phyloP scores from a whole-genome alignment of 92 coral and sea anemone genomes.

The Phenganax subtilis region DNA sequence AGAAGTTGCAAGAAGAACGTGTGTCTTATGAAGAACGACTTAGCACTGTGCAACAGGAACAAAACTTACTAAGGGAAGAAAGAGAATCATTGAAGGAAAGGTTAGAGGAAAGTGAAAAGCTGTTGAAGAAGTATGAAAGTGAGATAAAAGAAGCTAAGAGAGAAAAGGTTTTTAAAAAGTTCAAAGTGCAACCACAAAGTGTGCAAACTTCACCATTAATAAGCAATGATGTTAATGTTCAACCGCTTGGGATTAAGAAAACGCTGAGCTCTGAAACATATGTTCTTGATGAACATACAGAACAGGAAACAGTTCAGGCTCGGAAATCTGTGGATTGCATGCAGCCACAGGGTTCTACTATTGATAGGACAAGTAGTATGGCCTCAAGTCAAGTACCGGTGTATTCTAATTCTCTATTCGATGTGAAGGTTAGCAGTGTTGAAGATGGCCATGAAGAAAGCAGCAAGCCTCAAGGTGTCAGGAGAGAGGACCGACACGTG shows the following conservation, averaged over 20 bases:
- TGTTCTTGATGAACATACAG: background rate
- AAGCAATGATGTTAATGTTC: background rate
- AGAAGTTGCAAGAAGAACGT: slow-evolving; percentile 73
- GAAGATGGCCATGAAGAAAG: slow-evolving; percentile 2
- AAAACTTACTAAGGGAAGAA: slow-evolving; percentile 69
- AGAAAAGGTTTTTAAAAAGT: slow-evolving; percentile 18
- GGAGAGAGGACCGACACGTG: background rate
- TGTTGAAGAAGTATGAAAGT: slow-evolving; percentile 31
- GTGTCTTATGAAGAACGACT: slow-evolving; percentile 84
- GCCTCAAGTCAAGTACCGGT: slow-evolving; percentile 29
- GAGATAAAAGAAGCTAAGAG: slow-evolving; percentile 15
- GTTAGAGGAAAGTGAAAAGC: slow-evolving; percentile 20
- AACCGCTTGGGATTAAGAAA: background rate
- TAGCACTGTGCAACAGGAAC: slow-evolving; percentile 76
- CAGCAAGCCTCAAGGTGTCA: background rate
- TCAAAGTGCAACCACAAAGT: slow-evolving; percentile 25
- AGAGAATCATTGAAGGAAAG: slow-evolving; percentile 45
- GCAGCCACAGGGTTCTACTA: background rate
- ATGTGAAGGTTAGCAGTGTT: slow-evolving; percentile 34
- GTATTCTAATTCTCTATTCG: slow-evolving; percentile 55
- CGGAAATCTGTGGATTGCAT: too few relatives aligned
- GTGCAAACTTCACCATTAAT: slow-evolving; percentile 25
- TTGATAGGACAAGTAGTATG: background rate
- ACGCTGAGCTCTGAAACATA: background rate
- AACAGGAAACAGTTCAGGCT: too few relatives aligned